These are phyloP conservation scores for Hirtodrosophila cameraria DNA, from an alignment of 2,888 invertebrate genomes.

Conservation along the genomic window DNA sequence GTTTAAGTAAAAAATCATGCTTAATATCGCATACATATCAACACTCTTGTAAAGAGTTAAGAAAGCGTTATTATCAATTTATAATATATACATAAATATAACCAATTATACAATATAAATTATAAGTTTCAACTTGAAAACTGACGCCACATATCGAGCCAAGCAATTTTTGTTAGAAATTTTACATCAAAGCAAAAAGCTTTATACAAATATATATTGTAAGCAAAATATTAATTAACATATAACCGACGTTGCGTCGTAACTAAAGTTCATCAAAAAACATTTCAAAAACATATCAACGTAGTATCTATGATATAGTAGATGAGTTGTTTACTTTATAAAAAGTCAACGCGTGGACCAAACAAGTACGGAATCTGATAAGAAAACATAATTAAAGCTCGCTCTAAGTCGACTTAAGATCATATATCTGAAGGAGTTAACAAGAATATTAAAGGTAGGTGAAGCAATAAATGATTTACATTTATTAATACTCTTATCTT, in stretches of 20 bases:
- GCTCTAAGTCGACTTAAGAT: background rate
- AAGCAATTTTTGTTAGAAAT: constrained; percentile 57
- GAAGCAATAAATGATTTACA: too few species aligned
- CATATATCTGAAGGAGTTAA: background rate
- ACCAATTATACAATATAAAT: constrained; percentile 29
- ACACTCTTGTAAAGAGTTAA: constrained; percentile 74
- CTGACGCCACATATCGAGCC: background rate
- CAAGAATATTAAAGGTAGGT: constrained; percentile 5
- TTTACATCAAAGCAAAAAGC: constrained; percentile 49
- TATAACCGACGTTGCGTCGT: constrained; percentile 33
- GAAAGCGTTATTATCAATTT: constrained; percentile 44
- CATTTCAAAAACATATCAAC: constrained; percentile 13
- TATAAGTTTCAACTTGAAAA: constrained; percentile 5
- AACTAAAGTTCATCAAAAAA: background rate
- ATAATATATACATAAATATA: constrained; percentile 24
- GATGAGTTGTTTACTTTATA: constrained; percentile 51
- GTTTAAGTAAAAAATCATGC: constrained; percentile 50
- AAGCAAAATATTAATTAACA: constrained; percentile 47
- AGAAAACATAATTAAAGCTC: background rate
- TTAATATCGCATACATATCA: constrained; percentile 80
- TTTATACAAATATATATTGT: constrained; percentile 20
- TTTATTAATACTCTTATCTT: too few species aligned
- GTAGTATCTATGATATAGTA: constrained; percentile 9
- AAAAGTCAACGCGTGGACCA: constrained; percentile 52
- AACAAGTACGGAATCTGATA: constrained; percentile 10